These are phyloP conservation scores for Microtus oregoni DNA, from an alignment of 2,113 vertebrate species.

Conservation along the genomic window DNA sequence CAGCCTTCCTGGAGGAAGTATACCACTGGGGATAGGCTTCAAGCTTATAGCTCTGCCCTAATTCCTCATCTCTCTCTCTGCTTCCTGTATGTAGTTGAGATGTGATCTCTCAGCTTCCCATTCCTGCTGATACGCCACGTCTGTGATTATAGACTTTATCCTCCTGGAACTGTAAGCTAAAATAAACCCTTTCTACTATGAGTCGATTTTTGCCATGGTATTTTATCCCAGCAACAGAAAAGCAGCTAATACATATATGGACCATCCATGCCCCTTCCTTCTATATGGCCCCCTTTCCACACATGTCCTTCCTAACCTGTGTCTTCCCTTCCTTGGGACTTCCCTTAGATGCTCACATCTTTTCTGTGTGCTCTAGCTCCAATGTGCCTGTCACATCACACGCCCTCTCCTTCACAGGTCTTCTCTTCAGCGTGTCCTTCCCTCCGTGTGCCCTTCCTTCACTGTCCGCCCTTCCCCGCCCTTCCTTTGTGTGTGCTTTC, in stretches of 20 bases:
- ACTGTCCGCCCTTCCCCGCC: no score
- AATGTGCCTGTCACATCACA: no score
- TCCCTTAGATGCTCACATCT: no score
- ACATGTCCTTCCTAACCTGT: not conserved
- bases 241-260: not conserved
- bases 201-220: not conserved
- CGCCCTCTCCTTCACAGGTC: no score
- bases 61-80: not conserved
- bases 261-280: not conserved
- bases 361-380: no score
- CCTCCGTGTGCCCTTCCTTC: no score
- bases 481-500: no score
- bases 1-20: not conserved
- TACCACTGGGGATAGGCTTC: not conserved
- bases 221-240: not conserved
- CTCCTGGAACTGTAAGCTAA: not conserved
- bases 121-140: not conserved
- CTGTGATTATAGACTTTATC: not conserved
- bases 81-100: not conserved
- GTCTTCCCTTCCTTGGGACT: not conserved
- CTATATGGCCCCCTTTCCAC: no score
- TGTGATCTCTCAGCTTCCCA: not conserved
- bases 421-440: no score
- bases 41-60: not conserved
- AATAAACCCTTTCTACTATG: not conserved